These are phyloP conservation scores for Channa maculata DNA, from an alignment of 2,113 vertebrate species.

Conservation along the genomic window DNA sequence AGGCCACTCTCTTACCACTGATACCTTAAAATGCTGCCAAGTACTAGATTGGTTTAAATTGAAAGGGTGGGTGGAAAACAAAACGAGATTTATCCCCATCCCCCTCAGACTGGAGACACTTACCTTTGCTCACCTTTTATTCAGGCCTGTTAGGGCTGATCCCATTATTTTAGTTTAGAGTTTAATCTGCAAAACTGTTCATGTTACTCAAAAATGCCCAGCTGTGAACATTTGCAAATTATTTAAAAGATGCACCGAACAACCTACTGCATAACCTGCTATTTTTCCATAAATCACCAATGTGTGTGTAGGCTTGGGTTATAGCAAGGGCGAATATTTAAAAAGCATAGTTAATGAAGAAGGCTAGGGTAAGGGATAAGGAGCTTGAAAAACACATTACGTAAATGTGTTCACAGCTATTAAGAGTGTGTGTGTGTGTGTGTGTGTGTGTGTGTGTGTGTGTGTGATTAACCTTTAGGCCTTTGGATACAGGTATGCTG, in stretches of 20 bases:
- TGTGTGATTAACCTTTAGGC: conserved; percentile 88
- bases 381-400: too few relatives aligned
- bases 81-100: conserved; percentile 57
- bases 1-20: conserved; percentile 57
- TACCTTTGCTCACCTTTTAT: conserved; percentile 49
- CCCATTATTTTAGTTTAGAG: conserved; percentile 26
- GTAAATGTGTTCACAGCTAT: too few relatives aligned
- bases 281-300: conserved; percentile 14
- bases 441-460: background rate
- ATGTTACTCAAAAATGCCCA: conserved; percentile 3
- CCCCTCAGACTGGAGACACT: conserved; percentile 43
- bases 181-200: conserved; percentile 25
- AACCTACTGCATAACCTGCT: background rate
- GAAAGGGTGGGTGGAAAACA: conserved; percentile 52
- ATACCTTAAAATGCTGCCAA: conserved; percentile 70
- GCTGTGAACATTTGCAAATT: conserved; percentile 4
- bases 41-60: conserved; percentile 69
- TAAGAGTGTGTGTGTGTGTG: too few relatives aligned
- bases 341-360: too few relatives aligned
- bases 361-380: too few relatives aligned
- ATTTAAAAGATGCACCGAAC: background rate
- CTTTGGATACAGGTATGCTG: conserved; percentile 99
- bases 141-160: conserved; percentile 54
- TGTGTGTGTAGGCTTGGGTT: background rate
- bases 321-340: too few relatives aligned